These are phyloP conservation scores for Chelidonichthys spinosus DNA, from an alignment of 2,797 vertebrate genomes.

Conservation along the genomic window DNA sequence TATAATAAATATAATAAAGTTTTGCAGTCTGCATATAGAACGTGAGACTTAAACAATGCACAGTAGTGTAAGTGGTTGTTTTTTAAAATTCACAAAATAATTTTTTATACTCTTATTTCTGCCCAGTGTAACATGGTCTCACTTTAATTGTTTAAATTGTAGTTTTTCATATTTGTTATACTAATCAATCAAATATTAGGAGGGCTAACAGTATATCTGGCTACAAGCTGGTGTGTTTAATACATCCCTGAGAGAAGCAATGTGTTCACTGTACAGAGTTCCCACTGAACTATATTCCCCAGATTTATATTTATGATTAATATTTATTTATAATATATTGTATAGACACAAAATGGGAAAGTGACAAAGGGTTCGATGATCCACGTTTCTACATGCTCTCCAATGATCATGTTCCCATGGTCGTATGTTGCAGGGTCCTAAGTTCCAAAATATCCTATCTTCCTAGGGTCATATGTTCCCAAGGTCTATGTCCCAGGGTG, in stretches of 20 bases:
- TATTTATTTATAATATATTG: no score
- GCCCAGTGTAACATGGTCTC: neutral
- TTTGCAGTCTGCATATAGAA: constrained; percentile 26
- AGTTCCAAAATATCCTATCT: no score
- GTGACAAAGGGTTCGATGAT: no score
- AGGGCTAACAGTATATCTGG: neutral
- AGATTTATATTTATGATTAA: no score
- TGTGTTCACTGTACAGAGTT: constrained; percentile 26
- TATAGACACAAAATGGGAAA: no score
- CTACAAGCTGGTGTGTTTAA: constrained; percentile 3
- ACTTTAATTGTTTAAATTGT: neutral
- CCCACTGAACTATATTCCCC: no score
- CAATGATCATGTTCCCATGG: no score
- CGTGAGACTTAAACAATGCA: constrained; percentile 1
- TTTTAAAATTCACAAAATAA: neutral
- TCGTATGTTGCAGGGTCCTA: no score
- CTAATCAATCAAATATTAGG: neutral
- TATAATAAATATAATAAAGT: neutral
- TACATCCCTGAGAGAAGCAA: constrained; percentile 56
- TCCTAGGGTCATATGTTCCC: no score
- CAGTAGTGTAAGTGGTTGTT: neutral
- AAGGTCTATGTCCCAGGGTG: no score
- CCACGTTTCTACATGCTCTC: no score
- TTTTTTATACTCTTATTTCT: neutral
- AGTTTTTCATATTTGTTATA: neutral